Base-by-base conservation (phyloP, 2,888 invertebrate genomes). In the Hylaea fasciaria region DNA sequence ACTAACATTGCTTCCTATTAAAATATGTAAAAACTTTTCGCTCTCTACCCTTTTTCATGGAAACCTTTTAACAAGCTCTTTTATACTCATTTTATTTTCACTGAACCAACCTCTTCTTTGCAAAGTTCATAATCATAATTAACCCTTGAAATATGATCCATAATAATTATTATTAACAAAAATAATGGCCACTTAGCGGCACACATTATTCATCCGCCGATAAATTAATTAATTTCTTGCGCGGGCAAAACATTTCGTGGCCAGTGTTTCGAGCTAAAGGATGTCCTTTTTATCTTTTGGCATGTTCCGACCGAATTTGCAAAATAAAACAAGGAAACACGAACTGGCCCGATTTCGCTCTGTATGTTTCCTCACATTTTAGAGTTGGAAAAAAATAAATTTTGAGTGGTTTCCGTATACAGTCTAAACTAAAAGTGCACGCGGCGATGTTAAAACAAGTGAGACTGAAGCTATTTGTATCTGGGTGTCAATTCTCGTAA, bases 311-410 rank as follows among this genome's bases (percentile, higher is more conserved):
- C 43, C 56, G 5, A 37, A 37, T 37, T 2, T n/a, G 37, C 37
- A n/a, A 12, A 37, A 37, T n/a, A 53, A 39, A 53, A 47, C 41
- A 52, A 46, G 39, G 46, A 58, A 46, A 52, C 37, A 46, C 41
- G 44, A 37, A 22, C 22, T 39, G 37, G 41, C 37, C 43, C 52
- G 58, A 44, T 41, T 53, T 59, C 37, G 53, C 47, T 48, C n/a
- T 52, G 43, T 43, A 52, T 43, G 47, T 13, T 32, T 32, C 17
- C 17, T 51, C 17, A 39, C 16, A 46, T 46, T 57, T 57, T 29
- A 14, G 41, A 22, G 40, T 28, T 44, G 60, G 54, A 56, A 56
- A 53, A 47, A 41, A 47, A n/a, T 9, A 14, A 13, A 35, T 22
- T 22, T 22, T 11, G 35, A 35, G 35, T 12, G 11, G 13, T 22